Percentiles rank a stretch among this genome's conserved stretches.
phyloP scores from a whole-genome alignment of 2,113 vertebrate species.

The Leuciscus idus region DNA sequence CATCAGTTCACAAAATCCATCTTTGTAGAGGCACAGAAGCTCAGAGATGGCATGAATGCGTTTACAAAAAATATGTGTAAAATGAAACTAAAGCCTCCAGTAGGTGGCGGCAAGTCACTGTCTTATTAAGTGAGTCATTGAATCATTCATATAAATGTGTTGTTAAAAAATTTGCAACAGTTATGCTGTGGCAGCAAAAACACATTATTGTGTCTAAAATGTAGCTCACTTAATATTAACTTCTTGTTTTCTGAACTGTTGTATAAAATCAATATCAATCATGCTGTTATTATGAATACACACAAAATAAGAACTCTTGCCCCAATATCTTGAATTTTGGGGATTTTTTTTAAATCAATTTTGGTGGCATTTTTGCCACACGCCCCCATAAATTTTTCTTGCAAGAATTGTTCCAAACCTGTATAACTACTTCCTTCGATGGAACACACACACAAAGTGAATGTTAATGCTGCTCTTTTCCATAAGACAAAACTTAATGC shows the following conservation, averaged over 20 bases:
- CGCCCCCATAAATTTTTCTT: not conserved
- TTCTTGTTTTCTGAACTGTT: not conserved
- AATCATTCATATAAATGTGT: not conserved
- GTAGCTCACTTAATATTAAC: not conserved
- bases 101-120: not conserved
- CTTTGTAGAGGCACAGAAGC: not conserved
- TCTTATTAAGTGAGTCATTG: not conserved
- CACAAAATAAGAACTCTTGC: not conserved
- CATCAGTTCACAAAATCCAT: no score
- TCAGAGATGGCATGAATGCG: not conserved
- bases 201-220: not conserved
- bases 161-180: not conserved
- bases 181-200: not conserved
- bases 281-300: not conserved
- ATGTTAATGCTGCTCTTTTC: not conserved
- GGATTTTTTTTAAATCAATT: no score
- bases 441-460: not conserved
- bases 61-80: not conserved
- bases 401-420: not conserved
- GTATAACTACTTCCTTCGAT: not conserved
- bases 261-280: not conserved
- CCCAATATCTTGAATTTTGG: not conserved
- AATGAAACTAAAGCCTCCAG: not conserved
- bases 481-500: not conserved
- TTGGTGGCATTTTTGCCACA: not conserved